Evolutionary conservation across 1,140 invertebrate species (phyloP).

Genomic region (Babylonia areolata): DNA sequence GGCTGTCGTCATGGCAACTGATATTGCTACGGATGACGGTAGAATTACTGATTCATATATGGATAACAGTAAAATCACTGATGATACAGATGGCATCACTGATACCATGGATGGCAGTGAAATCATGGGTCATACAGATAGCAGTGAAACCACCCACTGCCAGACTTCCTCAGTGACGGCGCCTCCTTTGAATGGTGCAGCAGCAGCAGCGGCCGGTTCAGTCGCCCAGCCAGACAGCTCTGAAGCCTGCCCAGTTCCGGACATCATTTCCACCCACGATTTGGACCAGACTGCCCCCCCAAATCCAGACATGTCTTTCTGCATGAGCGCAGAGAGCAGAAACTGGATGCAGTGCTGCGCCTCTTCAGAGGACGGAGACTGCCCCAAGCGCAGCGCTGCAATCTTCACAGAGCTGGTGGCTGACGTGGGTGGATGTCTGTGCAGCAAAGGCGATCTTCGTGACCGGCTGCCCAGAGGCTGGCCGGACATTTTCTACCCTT

Average conservation of each 20-base stretch:
- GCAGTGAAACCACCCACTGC: no score
- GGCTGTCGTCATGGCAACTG: background rate
- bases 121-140: no score
- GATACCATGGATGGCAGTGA: no score
- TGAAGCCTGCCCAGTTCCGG: background rate
- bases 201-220: background rate
- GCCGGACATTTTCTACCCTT: background rate
- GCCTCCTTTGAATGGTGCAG: no score
- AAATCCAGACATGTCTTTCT: background rate
- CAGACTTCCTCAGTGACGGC: no score
- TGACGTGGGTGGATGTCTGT: slow-evolving; percentile 6
- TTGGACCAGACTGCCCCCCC: background rate
- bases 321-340: background rate
- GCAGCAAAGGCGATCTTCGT: background rate
- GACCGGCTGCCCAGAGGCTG: background rate
- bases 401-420: slow-evolving; percentile 9
- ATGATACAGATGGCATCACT: no score
- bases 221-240: background rate
- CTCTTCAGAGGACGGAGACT: background rate
- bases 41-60: no score
- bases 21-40: background rate
- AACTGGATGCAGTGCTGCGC: background rate
- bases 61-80: background rate
- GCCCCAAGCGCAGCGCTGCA: background rate
- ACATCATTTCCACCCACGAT: background rate